Conservation (phyloP, 1,140 invertebrate species). For the Drosophila kurseongensis region DNA sequence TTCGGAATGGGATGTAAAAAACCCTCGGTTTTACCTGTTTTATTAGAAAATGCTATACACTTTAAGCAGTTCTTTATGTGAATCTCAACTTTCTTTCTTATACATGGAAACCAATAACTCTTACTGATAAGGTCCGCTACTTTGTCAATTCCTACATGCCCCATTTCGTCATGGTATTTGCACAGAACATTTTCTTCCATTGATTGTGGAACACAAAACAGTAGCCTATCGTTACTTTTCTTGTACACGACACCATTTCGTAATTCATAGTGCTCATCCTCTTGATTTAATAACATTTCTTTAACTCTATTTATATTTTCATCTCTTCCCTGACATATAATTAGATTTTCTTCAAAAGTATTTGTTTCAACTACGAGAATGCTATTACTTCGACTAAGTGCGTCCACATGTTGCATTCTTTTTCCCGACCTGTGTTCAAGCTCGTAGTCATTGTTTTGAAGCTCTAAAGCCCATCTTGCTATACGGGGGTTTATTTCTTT, state of each 20-base stretch:
- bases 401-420: neutral
- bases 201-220: neutral
- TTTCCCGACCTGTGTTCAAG: neutral
- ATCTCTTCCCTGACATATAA: neutral
- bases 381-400: neutral
- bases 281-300: neutral
- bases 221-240: neutral
- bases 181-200: neutral
- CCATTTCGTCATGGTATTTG: neutral
- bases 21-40: neutral
- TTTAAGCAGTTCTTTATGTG: constrained; percentile 1
- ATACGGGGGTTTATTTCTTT: neutral
- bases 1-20: neutral
- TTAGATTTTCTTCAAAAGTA: no score
- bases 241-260: neutral
- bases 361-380: neutral
- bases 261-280: constrained; percentile 1
- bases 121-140: neutral
- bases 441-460: neutral
- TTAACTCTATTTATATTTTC: neutral
- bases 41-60: neutral
- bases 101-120: constrained; percentile 2
- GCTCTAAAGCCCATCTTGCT: neutral
- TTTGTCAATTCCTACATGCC: constrained; percentile 1
- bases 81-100: neutral